phyloP scores from a whole-genome alignment of 2,888 invertebrate species.

The Phyllotreta cruciferae region DNA sequence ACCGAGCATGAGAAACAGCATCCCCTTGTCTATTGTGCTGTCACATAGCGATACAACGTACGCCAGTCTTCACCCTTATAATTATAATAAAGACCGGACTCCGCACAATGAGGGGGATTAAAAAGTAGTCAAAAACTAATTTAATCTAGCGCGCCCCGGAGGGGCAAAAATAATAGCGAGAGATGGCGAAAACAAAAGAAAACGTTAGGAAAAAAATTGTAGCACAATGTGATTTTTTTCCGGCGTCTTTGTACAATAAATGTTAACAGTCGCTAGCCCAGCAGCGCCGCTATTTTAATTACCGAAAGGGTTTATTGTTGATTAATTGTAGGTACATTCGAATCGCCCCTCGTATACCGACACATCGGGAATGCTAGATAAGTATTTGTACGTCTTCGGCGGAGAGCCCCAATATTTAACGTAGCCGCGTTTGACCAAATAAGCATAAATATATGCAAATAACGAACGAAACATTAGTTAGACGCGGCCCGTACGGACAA shows the following conservation, averaged over 20 bases:
- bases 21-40: slow-evolving; percentile 18
- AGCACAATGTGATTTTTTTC: slow-evolving; percentile 24
- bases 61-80: slow-evolving; percentile 37
- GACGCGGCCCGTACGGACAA: slow-evolving; percentile 28
- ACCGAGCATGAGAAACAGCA: slow-evolving; percentile 13
- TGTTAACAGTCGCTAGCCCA: slow-evolving; percentile 17
- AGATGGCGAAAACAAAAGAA: slow-evolving; percentile 36
- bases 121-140: slow-evolving; percentile 40
- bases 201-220: slow-evolving; percentile 36
- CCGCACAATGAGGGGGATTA: slow-evolving; percentile 37
- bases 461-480: slow-evolving; percentile 28
- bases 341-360: no score
- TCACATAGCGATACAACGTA: slow-evolving; percentile 26
- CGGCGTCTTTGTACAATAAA: slow-evolving; percentile 21
- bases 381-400: slow-evolving; percentile 13
- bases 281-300: no score
- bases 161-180: slow-evolving; percentile 42
- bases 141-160: slow-evolving; percentile 37
- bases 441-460: slow-evolving; percentile 36
- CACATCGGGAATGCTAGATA: background rate
- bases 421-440: slow-evolving; percentile 20
- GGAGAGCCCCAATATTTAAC: background rate
- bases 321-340: no score
- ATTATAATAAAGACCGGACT: slow-evolving; percentile 38
- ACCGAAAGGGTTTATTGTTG: no score